Percentiles rank a stretch among this genome's conserved stretches.
These are phyloP conservation scores for Siniperca chuatsi DNA, from an alignment of 2,113 vertebrate genomes.

Conservation along the genomic window DNA sequence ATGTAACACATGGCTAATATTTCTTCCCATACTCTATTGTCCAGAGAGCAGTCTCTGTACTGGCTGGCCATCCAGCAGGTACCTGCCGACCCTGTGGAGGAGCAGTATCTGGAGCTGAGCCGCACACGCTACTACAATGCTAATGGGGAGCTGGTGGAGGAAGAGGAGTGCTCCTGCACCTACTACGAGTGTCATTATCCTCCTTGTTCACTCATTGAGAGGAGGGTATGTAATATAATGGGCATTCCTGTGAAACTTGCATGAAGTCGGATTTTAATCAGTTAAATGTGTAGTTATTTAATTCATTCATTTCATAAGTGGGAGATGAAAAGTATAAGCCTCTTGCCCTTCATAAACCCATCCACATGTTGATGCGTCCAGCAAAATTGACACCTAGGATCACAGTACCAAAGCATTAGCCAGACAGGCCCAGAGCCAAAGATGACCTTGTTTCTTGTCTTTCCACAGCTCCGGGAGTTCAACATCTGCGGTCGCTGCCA, in stretches of 20 bases:
- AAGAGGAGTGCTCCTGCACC: constrained; percentile 97
- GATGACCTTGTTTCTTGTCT: constrained; percentile 12
- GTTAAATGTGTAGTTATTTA: neutral
- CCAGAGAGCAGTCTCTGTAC: constrained; percentile 97
- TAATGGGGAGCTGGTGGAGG: constrained; percentile 97
- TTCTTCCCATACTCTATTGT: neutral
- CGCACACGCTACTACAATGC: constrained; percentile 98
- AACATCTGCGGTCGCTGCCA: constrained; percentile 99
- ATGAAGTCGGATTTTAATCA: neutral
- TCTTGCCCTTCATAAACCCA: neutral
- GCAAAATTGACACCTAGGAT: neutral
- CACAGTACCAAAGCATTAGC: neutral
- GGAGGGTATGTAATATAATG: constrained; percentile 87
- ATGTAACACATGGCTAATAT: neutral
- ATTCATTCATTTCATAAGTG: neutral
- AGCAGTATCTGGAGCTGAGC: constrained; percentile 96
- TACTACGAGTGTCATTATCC: constrained; percentile 99
- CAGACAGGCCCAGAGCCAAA: neutral
- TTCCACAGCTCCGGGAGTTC: constrained; percentile 90
- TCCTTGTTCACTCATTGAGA: constrained; percentile 97
- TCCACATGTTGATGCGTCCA: neutral
- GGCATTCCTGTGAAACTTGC: neutral
- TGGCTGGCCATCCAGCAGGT: constrained; percentile 99
- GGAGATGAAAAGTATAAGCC: neutral
- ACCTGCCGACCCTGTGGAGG: constrained; percentile 96